Conservation (phyloP, 2,888 invertebrate species). For the Ennomos erosarius region DNA sequence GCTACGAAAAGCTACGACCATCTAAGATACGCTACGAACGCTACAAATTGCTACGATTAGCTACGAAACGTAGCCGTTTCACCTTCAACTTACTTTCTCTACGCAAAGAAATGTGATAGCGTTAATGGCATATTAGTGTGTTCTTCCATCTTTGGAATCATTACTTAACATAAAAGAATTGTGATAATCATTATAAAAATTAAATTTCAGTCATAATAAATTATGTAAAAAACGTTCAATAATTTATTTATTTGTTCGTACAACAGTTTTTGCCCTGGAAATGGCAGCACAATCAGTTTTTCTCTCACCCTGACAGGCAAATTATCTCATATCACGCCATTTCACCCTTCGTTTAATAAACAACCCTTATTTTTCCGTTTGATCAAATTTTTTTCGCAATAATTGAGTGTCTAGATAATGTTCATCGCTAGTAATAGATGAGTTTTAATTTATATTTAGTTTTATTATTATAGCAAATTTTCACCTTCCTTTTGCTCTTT, state of each 20-base stretch:
- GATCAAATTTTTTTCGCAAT: constrained; percentile 3
- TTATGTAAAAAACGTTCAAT: too few species aligned
- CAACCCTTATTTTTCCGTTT: constrained; percentile 7
- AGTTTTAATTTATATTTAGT: background rate
- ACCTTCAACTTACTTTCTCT: too few species aligned
- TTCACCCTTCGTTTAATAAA: constrained; percentile 12
- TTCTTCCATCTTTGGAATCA: too few species aligned
- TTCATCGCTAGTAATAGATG: background rate
- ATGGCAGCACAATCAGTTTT: constrained; percentile 54
- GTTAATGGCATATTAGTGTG: too few species aligned
- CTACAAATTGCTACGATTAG: too few species aligned
- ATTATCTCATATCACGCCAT: constrained; percentile 51
- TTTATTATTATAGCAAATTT: constrained; percentile 10
- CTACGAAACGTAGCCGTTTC: too few species aligned
- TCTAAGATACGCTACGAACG: too few species aligned
- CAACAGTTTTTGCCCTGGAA: constrained; percentile 36
- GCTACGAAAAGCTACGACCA: too few species aligned
- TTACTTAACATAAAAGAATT: too few species aligned
- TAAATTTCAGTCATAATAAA: too few species aligned
- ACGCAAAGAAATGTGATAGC: too few species aligned
- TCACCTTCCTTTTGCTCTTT: constrained; percentile 1
- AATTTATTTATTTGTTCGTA: background rate
- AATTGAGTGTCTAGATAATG: constrained; percentile 4
- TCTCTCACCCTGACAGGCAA: constrained; percentile 52
- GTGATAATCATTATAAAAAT: too few species aligned